Evolutionary conservation across 2,888 invertebrate species (phyloP).

Genomic region (Agrotis exclamationis): DNA sequence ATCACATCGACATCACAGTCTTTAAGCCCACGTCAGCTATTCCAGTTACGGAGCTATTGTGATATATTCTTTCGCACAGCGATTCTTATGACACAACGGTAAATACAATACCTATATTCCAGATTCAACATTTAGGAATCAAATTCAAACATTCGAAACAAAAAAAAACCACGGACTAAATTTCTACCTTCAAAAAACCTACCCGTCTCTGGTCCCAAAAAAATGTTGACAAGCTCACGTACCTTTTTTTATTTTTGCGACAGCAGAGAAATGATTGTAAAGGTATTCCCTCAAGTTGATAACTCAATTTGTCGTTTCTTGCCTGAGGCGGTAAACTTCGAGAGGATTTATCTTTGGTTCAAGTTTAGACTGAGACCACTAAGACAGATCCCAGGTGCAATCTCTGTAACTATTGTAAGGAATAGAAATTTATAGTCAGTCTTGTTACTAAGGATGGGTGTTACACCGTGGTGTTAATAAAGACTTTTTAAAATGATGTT

Average conservation of each 20-base stretch:
- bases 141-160: neutral
- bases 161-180: conserved; percentile 1
- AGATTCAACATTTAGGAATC: neutral
- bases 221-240: conserved; percentile 55
- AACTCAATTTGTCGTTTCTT: conserved; percentile 83
- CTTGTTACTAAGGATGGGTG: conserved; percentile 65
- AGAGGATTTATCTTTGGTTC: conserved; percentile 80
- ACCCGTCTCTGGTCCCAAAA: conserved; percentile 29
- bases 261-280: conserved; percentile 73
- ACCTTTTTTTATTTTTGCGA: conserved; percentile 59
- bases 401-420: conserved; percentile 87
- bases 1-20: too few relatives aligned
- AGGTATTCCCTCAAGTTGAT: conserved; percentile 74
- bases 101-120: too few relatives aligned
- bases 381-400: conserved; percentile 88
- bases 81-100: too few relatives aligned
- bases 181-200: conserved; percentile 17
- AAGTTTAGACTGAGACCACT: conserved; percentile 81
- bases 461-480: conserved; percentile 70
- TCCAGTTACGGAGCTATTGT: too few relatives aligned
- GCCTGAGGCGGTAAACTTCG: conserved; percentile 73
- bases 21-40: too few relatives aligned
- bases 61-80: too few relatives aligned
- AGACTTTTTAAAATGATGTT: neutral
- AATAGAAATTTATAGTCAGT: conserved; percentile 84